Percentiles rank a stretch among this genome's conserved stretches.
Conservation (phyloP, 2,797 vertebrate genomes). For the Ptychadena robeensis region DNA sequence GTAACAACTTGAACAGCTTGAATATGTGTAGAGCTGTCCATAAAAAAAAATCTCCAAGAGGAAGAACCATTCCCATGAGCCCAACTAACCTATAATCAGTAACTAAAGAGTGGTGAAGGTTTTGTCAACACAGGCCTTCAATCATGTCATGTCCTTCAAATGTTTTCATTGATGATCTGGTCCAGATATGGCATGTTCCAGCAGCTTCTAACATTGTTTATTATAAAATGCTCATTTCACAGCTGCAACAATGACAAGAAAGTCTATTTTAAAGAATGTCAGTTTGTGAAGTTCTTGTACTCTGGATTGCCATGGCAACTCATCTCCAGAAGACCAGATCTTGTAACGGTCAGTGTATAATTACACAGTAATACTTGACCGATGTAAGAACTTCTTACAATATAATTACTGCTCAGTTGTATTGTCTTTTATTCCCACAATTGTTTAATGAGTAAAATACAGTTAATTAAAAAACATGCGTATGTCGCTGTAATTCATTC, state of each 20-base stretch:
- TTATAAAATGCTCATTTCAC: conserved; percentile 2
- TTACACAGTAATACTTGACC: not conserved
- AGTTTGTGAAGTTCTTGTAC: not conserved
- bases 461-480: not conserved
- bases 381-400: not conserved
- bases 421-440: not conserved
- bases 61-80: not conserved
- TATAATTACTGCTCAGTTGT: not conserved
- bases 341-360: conserved; percentile 19
- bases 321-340: not conserved
- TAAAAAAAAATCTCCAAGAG: too few relatives aligned
- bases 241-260: conserved; percentile 16
- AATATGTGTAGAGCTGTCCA: too few relatives aligned
- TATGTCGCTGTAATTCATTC: not conserved
- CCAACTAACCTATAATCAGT: not conserved
- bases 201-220: not conserved
- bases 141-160: not conserved
- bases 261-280: conserved; percentile 42
- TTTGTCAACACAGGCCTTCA: conserved; percentile 16
- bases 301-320: conserved; percentile 34
- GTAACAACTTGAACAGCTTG: too few relatives aligned
- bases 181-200: conserved; percentile 8
- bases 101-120: not conserved
- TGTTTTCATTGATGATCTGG: not conserved
- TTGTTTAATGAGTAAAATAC: not conserved